Conservation (phyloP, 2,797 vertebrate genomes). For the Microchirus variegatus region DNA sequence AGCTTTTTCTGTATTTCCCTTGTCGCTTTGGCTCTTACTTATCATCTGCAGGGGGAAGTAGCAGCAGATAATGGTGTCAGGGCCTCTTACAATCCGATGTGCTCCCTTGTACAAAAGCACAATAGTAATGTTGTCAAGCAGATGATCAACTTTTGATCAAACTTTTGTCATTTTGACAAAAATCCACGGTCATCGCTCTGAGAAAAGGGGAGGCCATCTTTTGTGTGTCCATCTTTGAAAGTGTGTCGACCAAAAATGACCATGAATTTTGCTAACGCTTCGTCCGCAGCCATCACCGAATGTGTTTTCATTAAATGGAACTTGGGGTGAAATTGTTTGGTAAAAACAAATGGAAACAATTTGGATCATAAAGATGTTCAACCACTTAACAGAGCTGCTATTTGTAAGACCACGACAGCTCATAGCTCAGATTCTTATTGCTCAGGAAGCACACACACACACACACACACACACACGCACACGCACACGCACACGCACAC, state of each 20-base stretch:
- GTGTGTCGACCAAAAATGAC: neutral
- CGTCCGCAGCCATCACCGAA: neutral
- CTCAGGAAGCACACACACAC: slow-evolving; percentile 12
- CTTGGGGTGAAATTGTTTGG: no score
- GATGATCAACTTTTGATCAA: neutral
- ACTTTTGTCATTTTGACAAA: neutral
- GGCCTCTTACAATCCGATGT: slow-evolving; percentile 25
- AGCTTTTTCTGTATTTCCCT: slow-evolving; percentile 3
- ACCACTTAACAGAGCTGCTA: slow-evolving; percentile 13
- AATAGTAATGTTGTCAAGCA: neutral
- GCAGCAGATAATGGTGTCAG: slow-evolving; percentile 25
- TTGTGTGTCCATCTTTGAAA: neutral
- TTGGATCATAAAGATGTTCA: slow-evolving; percentile 6
- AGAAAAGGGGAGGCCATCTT: neutral
- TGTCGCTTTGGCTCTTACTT: slow-evolving; percentile 9
- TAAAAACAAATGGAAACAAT: slow-evolving; percentile 4
- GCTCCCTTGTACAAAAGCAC: slow-evolving; percentile 9
- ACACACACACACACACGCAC: slow-evolving; percentile 2
- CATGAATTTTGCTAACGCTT: neutral
- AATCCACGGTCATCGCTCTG: neutral
- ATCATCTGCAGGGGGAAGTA: slow-evolving; percentile 11
- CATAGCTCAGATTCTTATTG: slow-evolving; percentile 40
- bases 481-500: slow-evolving; percentile 18
- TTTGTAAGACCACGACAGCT: slow-evolving; percentile 28
- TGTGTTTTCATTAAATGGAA: no score